Evolutionary conservation across 2,888 invertebrate species (phyloP).

Genomic region (Mamestra brassicae): DNA sequence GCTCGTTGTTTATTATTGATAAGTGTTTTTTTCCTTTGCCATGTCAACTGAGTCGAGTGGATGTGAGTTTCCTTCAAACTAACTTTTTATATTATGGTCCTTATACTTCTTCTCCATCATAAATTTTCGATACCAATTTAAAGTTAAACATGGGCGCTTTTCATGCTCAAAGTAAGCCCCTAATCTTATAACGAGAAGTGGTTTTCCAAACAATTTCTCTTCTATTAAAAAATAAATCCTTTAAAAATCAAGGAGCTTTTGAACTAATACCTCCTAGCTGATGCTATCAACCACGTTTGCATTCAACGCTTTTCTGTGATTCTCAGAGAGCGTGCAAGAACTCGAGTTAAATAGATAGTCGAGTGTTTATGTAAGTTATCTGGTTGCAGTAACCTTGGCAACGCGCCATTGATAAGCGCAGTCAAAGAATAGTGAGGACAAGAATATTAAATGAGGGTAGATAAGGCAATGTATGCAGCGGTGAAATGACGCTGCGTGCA

Average conservation of each 20-base stretch:
- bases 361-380: conserved; percentile 42
- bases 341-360: conserved; percentile 28
- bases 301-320: conserved; percentile 11
- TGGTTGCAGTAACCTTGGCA: conserved; percentile 57
- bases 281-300: neutral
- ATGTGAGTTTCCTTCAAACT: too few species aligned
- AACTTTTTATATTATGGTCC: too few species aligned
- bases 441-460: conserved; percentile 41
- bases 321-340: conserved; percentile 26
- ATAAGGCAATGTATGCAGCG: conserved; percentile 37
- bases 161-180: too few species aligned
- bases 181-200: too few species aligned
- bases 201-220: too few species aligned
- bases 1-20: too few species aligned
- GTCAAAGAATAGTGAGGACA: conserved; percentile 44
- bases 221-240: too few species aligned
- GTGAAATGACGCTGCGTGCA: neutral
- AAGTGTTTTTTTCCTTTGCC: too few species aligned
- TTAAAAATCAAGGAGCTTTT: neutral
- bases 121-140: too few species aligned
- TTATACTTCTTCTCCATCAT: too few species aligned
- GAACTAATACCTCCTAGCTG: neutral
- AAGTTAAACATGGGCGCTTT: too few species aligned
- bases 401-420: conserved; percentile 42
- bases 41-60: too few species aligned